Conservation (phyloP, 1,140 invertebrate genomes). For the Drosophila willistoni region DNA sequence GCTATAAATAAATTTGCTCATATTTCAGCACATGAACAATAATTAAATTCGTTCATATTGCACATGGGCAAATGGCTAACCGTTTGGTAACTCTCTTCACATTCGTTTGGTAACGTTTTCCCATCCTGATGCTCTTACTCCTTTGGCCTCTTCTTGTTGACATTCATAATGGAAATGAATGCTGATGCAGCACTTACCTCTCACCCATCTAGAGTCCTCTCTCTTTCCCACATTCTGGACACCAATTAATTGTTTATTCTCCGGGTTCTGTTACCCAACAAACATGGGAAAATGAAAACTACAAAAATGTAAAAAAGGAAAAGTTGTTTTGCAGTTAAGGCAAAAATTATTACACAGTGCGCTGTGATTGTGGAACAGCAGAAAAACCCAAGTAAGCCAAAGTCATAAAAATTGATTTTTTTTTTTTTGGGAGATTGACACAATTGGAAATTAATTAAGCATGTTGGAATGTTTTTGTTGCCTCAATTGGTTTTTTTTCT, state of each 20-base stretch:
- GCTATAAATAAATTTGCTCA: conserved; percentile 78
- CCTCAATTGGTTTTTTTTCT: neutral
- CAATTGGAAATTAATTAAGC: conserved; percentile 74
- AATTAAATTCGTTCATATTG: conserved; percentile 78
- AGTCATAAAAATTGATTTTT: conserved; percentile 14
- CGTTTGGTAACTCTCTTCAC: conserved; percentile 16
- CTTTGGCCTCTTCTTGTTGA: conserved; percentile 54
- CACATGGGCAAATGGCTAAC: conserved; percentile 66
- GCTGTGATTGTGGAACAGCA: neutral
- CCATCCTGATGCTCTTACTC: conserved; percentile 12
- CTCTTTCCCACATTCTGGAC: conserved; percentile 2
- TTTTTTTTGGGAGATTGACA: conserved; percentile 35
- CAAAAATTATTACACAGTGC: conserved; percentile 54
- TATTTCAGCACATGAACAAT: conserved; percentile 81
- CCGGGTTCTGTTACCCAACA: neutral
- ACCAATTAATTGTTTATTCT: conserved; percentile 71
- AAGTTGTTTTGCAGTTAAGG: conserved; percentile 55
- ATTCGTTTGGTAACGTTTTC: neutral
- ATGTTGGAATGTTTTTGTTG: neutral
- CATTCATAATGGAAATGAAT: conserved; percentile 79
- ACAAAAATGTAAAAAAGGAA: too few species aligned
- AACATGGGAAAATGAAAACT: conserved; percentile 26
- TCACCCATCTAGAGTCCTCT: neutral
- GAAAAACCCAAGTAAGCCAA: neutral
- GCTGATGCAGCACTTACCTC: conserved; percentile 60